phyloP scores from a whole-genome alignment of 2,113 vertebrate species.

The Pao palembangensis region DNA sequence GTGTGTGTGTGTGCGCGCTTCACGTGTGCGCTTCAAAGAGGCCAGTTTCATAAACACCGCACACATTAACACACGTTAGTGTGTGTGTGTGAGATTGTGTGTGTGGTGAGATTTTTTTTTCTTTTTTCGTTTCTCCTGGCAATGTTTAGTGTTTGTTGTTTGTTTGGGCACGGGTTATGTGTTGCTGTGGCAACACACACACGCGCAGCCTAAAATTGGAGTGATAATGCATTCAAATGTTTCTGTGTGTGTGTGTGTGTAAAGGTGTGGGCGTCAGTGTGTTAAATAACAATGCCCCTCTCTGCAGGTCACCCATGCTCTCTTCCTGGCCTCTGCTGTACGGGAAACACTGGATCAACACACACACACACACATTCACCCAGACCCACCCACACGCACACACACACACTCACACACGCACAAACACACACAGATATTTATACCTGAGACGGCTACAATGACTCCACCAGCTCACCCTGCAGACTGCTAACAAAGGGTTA shows the following conservation, averaged over 20 bases:
- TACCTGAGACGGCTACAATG: conserved; percentile 61
- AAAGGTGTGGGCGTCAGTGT: conserved; percentile 40
- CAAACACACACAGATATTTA: conserved; percentile 60
- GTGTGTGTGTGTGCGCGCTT: conserved; percentile 17
- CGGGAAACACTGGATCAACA: conserved; percentile 63
- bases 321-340: conserved; percentile 70
- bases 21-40: too few species aligned
- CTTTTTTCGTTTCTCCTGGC: conserved; percentile 4
- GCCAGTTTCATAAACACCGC: conserved; percentile 6
- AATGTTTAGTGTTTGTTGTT: conserved; percentile 62
- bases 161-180: conserved; percentile 62
- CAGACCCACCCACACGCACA: conserved; percentile 23
- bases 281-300: conserved; percentile 74
- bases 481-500: conserved; percentile 54
- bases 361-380: conserved; percentile 18
- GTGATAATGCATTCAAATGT: conserved; percentile 42
- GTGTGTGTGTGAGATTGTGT: not conserved
- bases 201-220: conserved; percentile 46
- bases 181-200: conserved; percentile 63
- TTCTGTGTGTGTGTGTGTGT: conserved; percentile 27
- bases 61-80: not conserved
- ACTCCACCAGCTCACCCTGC: conserved; percentile 53
- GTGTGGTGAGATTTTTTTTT: not conserved
- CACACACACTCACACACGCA: conserved; percentile 33
- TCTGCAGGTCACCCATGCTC: conserved; percentile 67